Evolutionary conservation across 2,888 invertebrate genomes (phyloP).

Genomic region (Trissonchulus latispiculum): DNA sequence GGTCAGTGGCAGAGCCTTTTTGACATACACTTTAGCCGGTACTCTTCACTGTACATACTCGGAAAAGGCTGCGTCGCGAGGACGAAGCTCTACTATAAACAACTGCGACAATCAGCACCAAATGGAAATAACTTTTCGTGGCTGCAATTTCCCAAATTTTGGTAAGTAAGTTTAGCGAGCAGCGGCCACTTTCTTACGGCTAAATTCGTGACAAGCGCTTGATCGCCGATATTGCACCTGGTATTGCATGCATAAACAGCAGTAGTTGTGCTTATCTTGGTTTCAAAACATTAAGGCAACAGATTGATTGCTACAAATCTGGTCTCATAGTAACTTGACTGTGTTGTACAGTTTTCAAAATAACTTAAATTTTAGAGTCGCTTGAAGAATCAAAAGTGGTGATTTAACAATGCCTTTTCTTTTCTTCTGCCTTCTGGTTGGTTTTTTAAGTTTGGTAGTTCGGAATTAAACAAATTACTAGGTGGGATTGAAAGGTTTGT

Average conservation of each 20-base stretch:
- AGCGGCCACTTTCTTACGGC: not conserved
- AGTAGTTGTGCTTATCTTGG: not conserved
- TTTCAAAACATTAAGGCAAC: no score
- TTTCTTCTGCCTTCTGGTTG: no score
- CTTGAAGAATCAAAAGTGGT: no score
- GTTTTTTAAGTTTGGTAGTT: not conserved
- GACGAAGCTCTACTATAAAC: no score
- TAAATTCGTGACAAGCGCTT: not conserved
- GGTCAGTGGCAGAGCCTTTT: constrained; percentile 17
- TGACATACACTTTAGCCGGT: constrained; percentile 11
- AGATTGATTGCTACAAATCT: no score
- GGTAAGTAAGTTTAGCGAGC: constrained; percentile 6
- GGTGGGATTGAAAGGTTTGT: not conserved
- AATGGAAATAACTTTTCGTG: constrained; percentile 15
- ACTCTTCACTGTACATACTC: constrained; percentile 18
- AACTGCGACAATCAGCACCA: constrained; percentile 17
- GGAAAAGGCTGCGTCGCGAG: constrained; percentile 5
- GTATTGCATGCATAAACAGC: no score
- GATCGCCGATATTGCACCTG: not conserved
- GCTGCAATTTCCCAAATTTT: constrained; percentile 15
- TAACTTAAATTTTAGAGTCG: no score
- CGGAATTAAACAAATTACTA: not conserved
- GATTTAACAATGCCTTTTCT: not conserved
- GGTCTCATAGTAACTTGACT: no score
- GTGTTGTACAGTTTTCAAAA: no score